Base-by-base conservation (phyloP, 2,888 invertebrate genomes). In the Drosophila melanosoma region DNA sequence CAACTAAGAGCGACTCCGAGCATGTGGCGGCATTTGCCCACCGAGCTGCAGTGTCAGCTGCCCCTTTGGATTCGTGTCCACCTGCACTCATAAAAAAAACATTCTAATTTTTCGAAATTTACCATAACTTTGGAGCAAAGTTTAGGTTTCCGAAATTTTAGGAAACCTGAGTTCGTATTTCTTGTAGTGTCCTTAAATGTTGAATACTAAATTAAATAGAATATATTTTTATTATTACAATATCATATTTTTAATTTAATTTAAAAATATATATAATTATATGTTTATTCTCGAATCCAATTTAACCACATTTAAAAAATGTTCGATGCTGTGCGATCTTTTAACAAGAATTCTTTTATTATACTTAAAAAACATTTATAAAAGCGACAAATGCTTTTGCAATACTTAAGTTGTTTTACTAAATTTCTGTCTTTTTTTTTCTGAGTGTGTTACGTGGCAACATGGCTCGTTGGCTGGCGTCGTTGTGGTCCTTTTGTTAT, bases 41-140 rank as follows among this genome's bases (percentile, higher is more conserved):
- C 36, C 67, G 35, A 33, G 33, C 45, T 49, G 52, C 69, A 33
- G 51, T 74, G 75, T 78, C 74, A 61, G 70, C 76, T 62, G 73
- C 61, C 76, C 71, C 64, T 61, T 69, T 77, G 69, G 79, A 82
- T 73, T 60, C 73, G 76, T 81, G 79, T 76, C 79, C 75, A 71
- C 45, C 77, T 59, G 45, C 45, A 45, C 45, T 45, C 8, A 45
- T 20, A 1, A 45, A 45, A 38, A 45, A 15, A 2, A 8, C 15
- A 8, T 12, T 2, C 7, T 23, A 2, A 23, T 15, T 45, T 20
- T 12, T 45, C 1, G 7, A 20, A 20, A 3, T 45, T 45, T 7
- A 7, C 3, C 3, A 12, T 12, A 7, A 20, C 12, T 42, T 45
- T 20, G 45, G 0, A 3, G 45, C 20, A 45, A 20, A 3, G 12